Percentiles rank a stretch among this genome's conserved stretches.
Conservation (phyloP, 2,113 vertebrate species). For the Reinhardtius hippoglossoides region DNA sequence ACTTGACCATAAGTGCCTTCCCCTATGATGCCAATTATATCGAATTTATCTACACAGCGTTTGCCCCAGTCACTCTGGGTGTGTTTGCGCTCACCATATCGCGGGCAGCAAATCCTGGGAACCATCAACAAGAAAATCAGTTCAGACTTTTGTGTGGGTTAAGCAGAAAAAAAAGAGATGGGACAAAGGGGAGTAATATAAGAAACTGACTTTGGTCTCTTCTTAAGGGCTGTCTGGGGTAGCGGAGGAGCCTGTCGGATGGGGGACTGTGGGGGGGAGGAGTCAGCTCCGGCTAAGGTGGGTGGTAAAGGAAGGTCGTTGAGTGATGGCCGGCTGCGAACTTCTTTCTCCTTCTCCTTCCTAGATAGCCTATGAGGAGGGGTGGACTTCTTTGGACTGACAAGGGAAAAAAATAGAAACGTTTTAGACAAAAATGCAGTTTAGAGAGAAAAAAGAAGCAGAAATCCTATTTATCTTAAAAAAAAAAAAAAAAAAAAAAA, state of each 20-base stretch:
- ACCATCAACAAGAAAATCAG: neutral
- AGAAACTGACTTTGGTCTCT: constrained; percentile 96
- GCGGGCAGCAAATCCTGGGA: constrained; percentile 95
- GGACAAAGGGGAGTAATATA: neutral
- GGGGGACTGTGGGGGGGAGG: constrained; percentile 92
- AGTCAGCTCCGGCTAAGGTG: constrained; percentile 88
- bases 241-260: constrained; percentile 87
- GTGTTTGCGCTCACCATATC: constrained; percentile 96
- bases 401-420: neutral
- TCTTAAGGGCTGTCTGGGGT: constrained; percentile 90
- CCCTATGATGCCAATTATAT: constrained; percentile 98
- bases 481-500: neutral
- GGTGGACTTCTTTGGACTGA: constrained; percentile 92
- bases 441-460: neutral
- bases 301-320: constrained; percentile 96
- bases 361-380: constrained; percentile 87
- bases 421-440: neutral
- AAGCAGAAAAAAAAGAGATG: fast-evolving
- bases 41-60: constrained; percentile 97
- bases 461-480: neutral
- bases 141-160: neutral
- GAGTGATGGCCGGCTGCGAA: constrained; percentile 90
- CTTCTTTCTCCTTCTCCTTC: constrained; percentile 94
- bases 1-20: constrained; percentile 98
- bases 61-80: constrained; percentile 98